Conservation (phyloP, 2,113 vertebrate species). For the Megaceryle maxima region DNA sequence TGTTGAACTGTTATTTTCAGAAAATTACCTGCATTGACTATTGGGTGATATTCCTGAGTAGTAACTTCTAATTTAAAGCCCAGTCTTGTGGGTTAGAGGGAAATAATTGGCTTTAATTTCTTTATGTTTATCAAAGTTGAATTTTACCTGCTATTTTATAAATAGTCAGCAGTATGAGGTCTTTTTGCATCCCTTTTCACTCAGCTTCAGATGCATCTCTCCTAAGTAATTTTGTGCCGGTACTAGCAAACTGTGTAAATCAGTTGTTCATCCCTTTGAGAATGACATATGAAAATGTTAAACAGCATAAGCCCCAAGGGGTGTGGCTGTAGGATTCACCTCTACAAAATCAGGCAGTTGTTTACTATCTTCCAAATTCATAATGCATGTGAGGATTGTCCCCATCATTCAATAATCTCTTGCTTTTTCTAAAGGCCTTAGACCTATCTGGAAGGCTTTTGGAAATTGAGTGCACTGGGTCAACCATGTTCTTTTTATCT, state of each 20-base stretch:
- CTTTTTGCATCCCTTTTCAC: neutral
- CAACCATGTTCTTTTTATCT: neutral
- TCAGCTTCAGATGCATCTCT: neutral
- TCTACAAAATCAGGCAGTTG: neutral
- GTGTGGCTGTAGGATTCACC: neutral
- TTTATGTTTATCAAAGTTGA: neutral
- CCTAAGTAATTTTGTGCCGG: neutral
- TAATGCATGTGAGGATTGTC: fast-evolving
- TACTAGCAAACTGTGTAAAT: neutral
- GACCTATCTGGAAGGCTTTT: neutral
- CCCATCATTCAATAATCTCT: neutral
- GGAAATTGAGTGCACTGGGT: neutral
- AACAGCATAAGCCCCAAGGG: neutral
- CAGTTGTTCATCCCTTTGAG: neutral
- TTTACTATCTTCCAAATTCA: neutral
- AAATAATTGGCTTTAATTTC: neutral
- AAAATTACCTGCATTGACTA: neutral
- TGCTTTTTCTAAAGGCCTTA: neutral
- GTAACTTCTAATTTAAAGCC: neutral
- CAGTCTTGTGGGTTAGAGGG: neutral
- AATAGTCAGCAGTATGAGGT: neutral
- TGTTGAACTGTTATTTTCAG: neutral
- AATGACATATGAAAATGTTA: neutral
- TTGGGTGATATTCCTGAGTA: neutral
- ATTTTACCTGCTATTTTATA: neutral